phyloP scores from a whole-genome alignment of 2,113 vertebrate species.

The Nannobrachium achirus region DNA sequence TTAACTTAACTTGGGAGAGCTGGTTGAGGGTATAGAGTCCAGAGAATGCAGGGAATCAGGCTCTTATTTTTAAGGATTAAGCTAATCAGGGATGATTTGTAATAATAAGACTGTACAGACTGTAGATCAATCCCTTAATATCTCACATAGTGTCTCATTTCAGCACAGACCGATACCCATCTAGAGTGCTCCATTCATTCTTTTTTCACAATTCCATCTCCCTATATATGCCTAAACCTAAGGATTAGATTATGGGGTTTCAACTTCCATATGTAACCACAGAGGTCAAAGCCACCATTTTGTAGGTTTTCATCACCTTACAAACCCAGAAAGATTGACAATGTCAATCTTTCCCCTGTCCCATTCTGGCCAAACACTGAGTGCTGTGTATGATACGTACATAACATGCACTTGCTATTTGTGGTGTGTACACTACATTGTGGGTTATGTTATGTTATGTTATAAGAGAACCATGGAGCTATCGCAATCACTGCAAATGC shows the following conservation, averaged over 20 bases:
- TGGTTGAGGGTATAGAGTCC: not conserved
- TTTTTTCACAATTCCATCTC: conserved; percentile 42
- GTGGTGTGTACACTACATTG: not conserved
- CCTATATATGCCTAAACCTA: conserved; percentile 44
- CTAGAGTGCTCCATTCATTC: conserved; percentile 60
- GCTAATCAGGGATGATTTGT: conserved; percentile 16
- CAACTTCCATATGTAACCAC: conserved; percentile 35
- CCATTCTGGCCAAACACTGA: not conserved
- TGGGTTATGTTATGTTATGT: not conserved
- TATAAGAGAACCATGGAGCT: not conserved
- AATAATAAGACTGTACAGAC: no score
- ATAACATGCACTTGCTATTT: not conserved
- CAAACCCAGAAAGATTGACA: conserved; percentile 6
- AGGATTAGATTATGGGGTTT: conserved; percentile 19
- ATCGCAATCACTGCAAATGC: not conserved
- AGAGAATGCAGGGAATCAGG: conserved; percentile 8
- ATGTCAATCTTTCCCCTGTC: conserved; percentile 6
- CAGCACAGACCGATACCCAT: conserved; percentile 55
- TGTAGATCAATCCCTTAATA: conserved; percentile 28
- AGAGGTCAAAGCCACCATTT: conserved; percentile 8
- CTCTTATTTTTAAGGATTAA: conserved; percentile 37
- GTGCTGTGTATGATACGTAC: not conserved
- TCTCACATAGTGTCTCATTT: conserved; percentile 45
- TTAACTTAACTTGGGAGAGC: not conserved
- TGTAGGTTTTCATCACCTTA: conserved; percentile 29